phyloP scores from a whole-genome alignment of 2,797 vertebrate genomes.

The Hippocampus kuda region DNA sequence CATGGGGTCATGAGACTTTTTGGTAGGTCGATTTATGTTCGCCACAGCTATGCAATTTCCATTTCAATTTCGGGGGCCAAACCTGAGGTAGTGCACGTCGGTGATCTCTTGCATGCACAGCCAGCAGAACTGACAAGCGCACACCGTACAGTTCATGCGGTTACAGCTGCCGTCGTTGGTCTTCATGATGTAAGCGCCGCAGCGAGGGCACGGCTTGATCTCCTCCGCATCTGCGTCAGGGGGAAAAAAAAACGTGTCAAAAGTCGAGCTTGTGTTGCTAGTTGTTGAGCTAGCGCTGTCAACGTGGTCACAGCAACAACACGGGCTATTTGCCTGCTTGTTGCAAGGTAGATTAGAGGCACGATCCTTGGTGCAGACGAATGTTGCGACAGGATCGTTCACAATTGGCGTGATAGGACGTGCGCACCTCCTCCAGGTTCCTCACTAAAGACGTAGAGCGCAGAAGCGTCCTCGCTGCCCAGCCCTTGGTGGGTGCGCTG shows the following conservation, averaged over 20 bases:
- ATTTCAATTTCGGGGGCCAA: too few relatives aligned
- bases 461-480: slow-evolving; percentile 55
- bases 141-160: slow-evolving; percentile 83
- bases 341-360: neutral
- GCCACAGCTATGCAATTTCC: neutral
- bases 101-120: slow-evolving; percentile 86
- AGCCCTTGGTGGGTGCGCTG: slow-evolving; percentile 69
- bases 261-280: too few relatives aligned
- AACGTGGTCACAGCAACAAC: too few relatives aligned
- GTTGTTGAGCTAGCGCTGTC: too few relatives aligned
- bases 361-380: too few relatives aligned
- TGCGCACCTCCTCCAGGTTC: slow-evolving; percentile 65
- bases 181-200: slow-evolving; percentile 85
- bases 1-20: neutral
- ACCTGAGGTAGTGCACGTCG: slow-evolving; percentile 83
- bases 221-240: slow-evolving; percentile 67
- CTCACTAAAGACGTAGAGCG: slow-evolving; percentile 70
- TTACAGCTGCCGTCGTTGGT: slow-evolving; percentile 85
- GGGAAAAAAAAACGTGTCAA: neutral
- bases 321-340: neutral
- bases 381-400: neutral
- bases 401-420: too few relatives aligned
- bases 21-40: neutral
- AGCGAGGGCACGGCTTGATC: slow-evolving; percentile 82
- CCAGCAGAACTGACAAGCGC: slow-evolving; percentile 88